These are phyloP conservation scores for Rhabdophis nuchalis DNA, from an alignment of 2,797 vertebrate genomes.

Conservation along the genomic window DNA sequence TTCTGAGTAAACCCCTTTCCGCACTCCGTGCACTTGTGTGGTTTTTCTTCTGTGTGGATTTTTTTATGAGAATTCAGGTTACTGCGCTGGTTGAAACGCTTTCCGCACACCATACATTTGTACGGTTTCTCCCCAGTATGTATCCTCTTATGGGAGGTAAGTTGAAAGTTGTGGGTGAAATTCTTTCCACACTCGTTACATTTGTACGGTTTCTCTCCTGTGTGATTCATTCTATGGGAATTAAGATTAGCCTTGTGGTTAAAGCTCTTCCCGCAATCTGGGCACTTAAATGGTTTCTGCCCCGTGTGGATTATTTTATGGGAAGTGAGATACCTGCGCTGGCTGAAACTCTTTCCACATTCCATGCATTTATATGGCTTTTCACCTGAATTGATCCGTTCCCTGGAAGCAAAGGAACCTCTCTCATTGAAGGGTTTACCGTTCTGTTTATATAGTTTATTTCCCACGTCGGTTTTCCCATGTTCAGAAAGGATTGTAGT, in stretches of 20 bases:
- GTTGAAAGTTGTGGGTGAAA: neutral
- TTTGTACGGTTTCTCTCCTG: neutral
- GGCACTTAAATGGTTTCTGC: neutral
- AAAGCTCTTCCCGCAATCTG: neutral
- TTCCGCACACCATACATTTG: neutral
- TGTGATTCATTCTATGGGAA: neutral
- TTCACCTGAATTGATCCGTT: neutral
- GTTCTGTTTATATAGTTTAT: neutral
- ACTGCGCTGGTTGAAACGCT: neutral
- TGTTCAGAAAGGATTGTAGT: neutral
- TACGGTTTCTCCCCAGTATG: neutral
- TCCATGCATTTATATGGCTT: neutral
- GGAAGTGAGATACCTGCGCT: neutral
- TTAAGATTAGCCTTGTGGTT: neutral
- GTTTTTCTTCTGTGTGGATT: neutral
- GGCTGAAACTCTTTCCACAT: neutral
- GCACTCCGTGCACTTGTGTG: neutral
- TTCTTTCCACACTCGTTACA: neutral
- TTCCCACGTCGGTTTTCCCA: neutral
- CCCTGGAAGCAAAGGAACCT: neutral
- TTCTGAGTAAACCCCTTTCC: neutral
- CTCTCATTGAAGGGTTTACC: neutral
- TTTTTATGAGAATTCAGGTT: neutral
- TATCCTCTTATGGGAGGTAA: neutral
- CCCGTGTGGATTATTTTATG: neutral